Conservation (phyloP, 1,140 invertebrate genomes). For the Sinella curviseta region DNA sequence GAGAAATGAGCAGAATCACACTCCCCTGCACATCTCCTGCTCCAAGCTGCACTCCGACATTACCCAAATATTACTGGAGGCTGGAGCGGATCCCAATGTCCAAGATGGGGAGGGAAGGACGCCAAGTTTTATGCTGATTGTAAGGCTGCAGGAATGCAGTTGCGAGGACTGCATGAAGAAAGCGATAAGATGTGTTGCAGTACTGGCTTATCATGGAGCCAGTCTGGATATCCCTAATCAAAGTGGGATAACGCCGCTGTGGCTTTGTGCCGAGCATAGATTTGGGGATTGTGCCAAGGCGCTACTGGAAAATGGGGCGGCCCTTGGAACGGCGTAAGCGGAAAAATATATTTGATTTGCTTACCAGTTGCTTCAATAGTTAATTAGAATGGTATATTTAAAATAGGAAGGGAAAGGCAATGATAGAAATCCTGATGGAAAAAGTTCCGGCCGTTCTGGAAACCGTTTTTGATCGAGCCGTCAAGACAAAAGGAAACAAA, state of each 20-base stretch:
- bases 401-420: constrained; percentile 23
- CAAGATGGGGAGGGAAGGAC: constrained; percentile 32
- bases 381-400: neutral
- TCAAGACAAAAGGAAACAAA: constrained; percentile 11
- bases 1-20: constrained; percentile 33
- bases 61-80: constrained; percentile 31
- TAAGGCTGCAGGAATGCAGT: constrained; percentile 29
- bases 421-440: constrained; percentile 33
- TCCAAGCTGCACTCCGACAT: constrained; percentile 24
- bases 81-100: constrained; percentile 32
- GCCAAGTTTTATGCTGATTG: constrained; percentile 24
- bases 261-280: constrained; percentile 13
- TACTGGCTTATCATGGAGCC: constrained; percentile 31
- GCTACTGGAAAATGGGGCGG: constrained; percentile 35
- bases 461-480: constrained; percentile 35
- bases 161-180: constrained; percentile 35
- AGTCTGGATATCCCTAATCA: constrained; percentile 30
- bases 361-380: neutral
- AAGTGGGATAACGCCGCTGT: constrained; percentile 33
- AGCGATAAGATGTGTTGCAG: constrained; percentile 28
- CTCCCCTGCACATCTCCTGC: constrained; percentile 31
- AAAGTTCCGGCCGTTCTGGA: constrained; percentile 34
- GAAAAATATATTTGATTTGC: neutral
- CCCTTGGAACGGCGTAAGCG: neutral
- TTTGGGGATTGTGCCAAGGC: constrained; percentile 11